phyloP scores from a whole-genome alignment of 2,797 vertebrate species.

The Parambassis ranga region DNA sequence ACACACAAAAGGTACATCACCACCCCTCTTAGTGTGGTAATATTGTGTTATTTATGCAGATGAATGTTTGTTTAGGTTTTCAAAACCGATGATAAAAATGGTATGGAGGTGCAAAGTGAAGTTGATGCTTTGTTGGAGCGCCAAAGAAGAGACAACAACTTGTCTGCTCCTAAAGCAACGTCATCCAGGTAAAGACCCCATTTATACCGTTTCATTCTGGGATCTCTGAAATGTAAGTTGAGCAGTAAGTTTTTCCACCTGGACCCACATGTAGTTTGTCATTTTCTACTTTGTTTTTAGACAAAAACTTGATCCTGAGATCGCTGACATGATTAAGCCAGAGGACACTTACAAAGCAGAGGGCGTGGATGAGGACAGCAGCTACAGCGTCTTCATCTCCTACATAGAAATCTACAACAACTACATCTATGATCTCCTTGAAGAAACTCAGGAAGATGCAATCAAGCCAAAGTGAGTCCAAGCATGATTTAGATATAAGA shows the following conservation, averaged over 20 bases:
- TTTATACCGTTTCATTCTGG: not conserved
- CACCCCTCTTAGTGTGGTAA: too few species aligned
- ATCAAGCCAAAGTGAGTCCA: slow-evolving; percentile 92
- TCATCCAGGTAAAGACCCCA: slow-evolving; percentile 78
- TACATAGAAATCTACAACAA: slow-evolving; percentile 99
- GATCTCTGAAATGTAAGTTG: not conserved
- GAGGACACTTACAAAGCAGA: slow-evolving; percentile 85
- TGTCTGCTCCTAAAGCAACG: slow-evolving; percentile 79
- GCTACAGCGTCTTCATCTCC: slow-evolving; percentile 93
- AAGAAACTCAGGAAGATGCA: slow-evolving; percentile 85
- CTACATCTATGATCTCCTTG: slow-evolving; percentile 96
- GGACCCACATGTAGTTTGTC: not conserved
- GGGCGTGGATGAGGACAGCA: slow-evolving; percentile 92
- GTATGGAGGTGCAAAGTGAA: slow-evolving; percentile 92
- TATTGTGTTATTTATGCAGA: too few species aligned
- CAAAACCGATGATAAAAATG: slow-evolving; percentile 94
- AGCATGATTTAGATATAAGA: not conserved
- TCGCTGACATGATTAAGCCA: slow-evolving; percentile 90
- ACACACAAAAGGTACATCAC: not conserved
- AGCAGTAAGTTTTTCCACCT: too few species aligned
- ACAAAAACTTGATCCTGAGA: slow-evolving; percentile 89
- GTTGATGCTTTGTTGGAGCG: slow-evolving; percentile 93
- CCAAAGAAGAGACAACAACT: slow-evolving; percentile 86
- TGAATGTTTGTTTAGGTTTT: slow-evolving; percentile 87
- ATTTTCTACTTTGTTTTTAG: slow-evolving; percentile 64